A percentile compares a stretch with the other conserved stretches of the same genome.
phyloP scores from a whole-genome alignment of 1,140 invertebrate species.

The Saccostrea glomerata region DNA sequence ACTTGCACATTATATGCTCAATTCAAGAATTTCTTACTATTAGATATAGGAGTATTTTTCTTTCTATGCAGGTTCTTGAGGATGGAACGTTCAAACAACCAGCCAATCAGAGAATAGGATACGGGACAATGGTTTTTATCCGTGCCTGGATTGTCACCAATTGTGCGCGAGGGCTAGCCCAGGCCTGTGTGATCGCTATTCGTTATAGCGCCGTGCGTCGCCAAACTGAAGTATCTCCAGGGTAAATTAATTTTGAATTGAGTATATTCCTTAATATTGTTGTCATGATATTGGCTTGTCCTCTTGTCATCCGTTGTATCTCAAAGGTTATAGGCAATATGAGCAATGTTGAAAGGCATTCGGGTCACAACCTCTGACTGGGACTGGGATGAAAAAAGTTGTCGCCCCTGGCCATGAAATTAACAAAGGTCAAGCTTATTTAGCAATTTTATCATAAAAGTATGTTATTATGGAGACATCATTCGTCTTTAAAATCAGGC shows the following conservation, averaged over 20 bases:
- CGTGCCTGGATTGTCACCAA: slow-evolving; percentile 85
- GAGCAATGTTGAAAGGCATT: too few species aligned
- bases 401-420: too few species aligned
- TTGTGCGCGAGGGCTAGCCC: slow-evolving; percentile 81
- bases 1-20: too few species aligned
- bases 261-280: neutral
- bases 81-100: slow-evolving; percentile 41
- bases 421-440: too few species aligned
- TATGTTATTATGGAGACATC: too few species aligned
- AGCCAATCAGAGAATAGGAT: slow-evolving; percentile 24
- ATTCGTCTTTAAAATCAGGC: too few species aligned
- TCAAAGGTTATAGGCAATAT: neutral
- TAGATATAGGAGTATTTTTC: neutral
- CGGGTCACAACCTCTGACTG: too few species aligned
- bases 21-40: too few species aligned
- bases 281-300: neutral
- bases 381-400: too few species aligned
- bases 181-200: slow-evolving; percentile 88
- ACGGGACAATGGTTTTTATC: slow-evolving; percentile 74
- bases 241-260: slow-evolving; percentile 76
- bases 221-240: slow-evolving; percentile 83
- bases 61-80: slow-evolving; percentile 35
- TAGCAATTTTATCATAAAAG: too few species aligned
- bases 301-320: neutral
- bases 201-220: slow-evolving; percentile 92